Conservation (phyloP, 2,113 vertebrate species). For the Dasyornis broadbenti region DNA sequence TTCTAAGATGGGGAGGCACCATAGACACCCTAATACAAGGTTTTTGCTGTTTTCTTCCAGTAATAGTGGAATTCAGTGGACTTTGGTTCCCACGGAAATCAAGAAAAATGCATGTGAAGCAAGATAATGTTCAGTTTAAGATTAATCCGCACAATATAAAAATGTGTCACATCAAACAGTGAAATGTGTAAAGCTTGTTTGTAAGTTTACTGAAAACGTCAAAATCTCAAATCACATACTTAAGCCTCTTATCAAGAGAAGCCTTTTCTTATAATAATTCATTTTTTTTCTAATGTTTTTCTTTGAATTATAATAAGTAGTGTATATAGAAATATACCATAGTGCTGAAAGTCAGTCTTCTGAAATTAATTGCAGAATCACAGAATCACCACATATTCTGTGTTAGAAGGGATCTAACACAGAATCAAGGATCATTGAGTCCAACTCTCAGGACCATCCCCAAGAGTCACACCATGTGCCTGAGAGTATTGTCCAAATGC, state of each 20-base stretch:
- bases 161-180: neutral
- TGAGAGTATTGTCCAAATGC: accelerated
- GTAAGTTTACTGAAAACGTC: neutral
- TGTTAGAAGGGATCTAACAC: neutral
- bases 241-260: neutral
- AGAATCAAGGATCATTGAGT: neutral
- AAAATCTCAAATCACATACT: neutral
- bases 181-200: neutral
- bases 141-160: neutral
- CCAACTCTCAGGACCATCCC: neutral
- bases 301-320: neutral
- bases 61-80: neutral
- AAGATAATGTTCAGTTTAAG: neutral
- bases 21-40: neutral
- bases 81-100: neutral
- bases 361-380: neutral
- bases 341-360: neutral
- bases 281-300: neutral
- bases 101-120: neutral
- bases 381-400: neutral
- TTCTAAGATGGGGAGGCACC: neutral
- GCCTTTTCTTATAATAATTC: neutral
- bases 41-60: neutral
- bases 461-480: neutral
- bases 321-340: neutral